These are phyloP conservation scores for Orthonevra nobilis DNA, from an alignment of 2,888 invertebrate species.

Conservation along the genomic window DNA sequence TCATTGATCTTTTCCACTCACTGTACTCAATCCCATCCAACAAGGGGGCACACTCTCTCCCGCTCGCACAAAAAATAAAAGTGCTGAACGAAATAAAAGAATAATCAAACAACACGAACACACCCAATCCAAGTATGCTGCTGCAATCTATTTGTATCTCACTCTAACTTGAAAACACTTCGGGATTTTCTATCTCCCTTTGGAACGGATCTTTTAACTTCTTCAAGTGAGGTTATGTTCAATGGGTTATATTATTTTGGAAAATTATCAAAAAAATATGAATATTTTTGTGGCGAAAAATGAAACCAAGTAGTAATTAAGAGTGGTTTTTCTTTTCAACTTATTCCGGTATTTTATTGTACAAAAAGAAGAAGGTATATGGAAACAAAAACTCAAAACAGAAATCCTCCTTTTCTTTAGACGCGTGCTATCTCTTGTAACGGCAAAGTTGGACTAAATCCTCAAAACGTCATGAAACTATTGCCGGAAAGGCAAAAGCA, in stretches of 20 bases:
- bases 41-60: conserved; percentile 25
- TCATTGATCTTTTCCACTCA: conserved; percentile 68
- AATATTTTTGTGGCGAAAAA: conserved; percentile 1
- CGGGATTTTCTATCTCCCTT: background rate
- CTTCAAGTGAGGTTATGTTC: conserved; percentile 16
- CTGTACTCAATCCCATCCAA: no score
- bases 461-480: background rate
- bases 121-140: conserved; percentile 3
- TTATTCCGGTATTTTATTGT: conserved; percentile 41
- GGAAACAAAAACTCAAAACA: conserved; percentile 41
- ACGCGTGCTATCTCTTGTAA: conserved; percentile 18
- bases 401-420: background rate
- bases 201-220: conserved; percentile 7
- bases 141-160: conserved; percentile 19
- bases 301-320: conserved; percentile 2
- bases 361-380: conserved; percentile 26
- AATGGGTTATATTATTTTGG: no score
- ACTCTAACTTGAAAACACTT: conserved; percentile 26
- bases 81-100: no score
- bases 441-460: conserved; percentile 50
- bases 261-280: no score
- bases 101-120: conserved; percentile 1
- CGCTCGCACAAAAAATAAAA: conserved; percentile 4
- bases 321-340: conserved; percentile 14
- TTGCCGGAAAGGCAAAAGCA: conserved; percentile 6